Base-by-base conservation (phyloP, 2,888 invertebrate species). In the Dichetophora obliterata region DNA sequence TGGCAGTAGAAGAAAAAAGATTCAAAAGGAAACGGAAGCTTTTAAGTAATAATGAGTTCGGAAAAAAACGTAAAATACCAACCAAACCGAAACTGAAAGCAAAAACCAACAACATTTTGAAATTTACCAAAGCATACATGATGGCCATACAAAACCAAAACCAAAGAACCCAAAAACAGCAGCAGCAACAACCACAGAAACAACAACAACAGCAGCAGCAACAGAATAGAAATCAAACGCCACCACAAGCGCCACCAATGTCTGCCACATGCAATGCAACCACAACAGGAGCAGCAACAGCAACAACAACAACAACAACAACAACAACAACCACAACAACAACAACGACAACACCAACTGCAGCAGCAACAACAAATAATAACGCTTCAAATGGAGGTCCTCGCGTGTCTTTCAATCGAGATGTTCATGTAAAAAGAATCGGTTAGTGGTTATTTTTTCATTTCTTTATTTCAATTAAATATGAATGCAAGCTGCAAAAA, bases 361-460 rank as follows among this genome's bases (percentile, higher is more conserved):
- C 80, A 66, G 11, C 83, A 70, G 57, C 76, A 70, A 70, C 80
- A 76, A 57, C 76, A 43, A 73, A 77, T 61, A 27, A 70, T 8
- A 22, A n/a, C 4, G 54, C 72, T 16, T 70, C 82, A 37, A 89
- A 89, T 90, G 94, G 92, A 90, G 94, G 93, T 90, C 94, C 91
- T 82, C 92, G 93, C 85, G 96, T 96, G 86, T 96, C 95, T 89
- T 96, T 96, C 92, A 95, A 96, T 92, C 92, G 95, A 90, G 95
- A 95, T 92, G 95, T 96, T 86, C 95, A 95, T 91, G 94, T 96
- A 88, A 96, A 96, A 90, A 92, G 95, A 91, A 95, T 95, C 91
- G 95, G 95, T 95, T 93, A 93, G 93, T 90, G 54, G 77, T 22
- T 73, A 14, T 59, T 77, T 74, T 66, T 43, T 75, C 72, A 43